Conservation (phyloP, 2,113 vertebrate species). For the Carollia perspicillata region DNA sequence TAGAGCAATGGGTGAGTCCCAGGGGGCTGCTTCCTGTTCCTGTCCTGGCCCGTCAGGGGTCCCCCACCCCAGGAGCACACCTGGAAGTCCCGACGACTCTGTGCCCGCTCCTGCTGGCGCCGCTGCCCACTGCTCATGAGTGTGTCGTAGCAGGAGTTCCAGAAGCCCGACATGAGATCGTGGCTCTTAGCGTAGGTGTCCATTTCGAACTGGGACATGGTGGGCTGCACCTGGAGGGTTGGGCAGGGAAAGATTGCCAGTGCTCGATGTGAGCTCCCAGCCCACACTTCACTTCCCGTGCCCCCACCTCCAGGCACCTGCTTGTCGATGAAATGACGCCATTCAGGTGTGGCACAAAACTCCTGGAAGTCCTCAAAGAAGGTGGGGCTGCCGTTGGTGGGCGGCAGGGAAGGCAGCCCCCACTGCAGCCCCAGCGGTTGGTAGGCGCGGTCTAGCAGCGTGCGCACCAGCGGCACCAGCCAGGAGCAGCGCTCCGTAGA, state of each 20-base stretch:
- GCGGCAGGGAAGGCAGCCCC: constrained; percentile 91
- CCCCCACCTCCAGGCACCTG: constrained; percentile 78
- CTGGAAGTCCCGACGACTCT: constrained; percentile 90
- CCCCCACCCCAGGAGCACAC: constrained; percentile 67
- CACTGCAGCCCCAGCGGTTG: constrained; percentile 85
- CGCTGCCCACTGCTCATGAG: constrained; percentile 92
- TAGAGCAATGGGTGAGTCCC: background rate
- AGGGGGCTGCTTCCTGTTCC: accelerated
- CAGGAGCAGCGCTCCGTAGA: constrained; percentile 85
- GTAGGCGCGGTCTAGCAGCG: constrained; percentile 92
- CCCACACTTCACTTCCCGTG: accelerated
- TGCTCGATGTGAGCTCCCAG: accelerated
- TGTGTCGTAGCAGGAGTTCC: constrained; percentile 96
- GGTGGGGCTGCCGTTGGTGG: constrained; percentile 95
- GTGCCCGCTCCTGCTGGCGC: constrained; percentile 85
- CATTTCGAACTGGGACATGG: constrained; percentile 93
- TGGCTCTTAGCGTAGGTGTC: constrained; percentile 95
- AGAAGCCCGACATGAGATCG: constrained; percentile 97
- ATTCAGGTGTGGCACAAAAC: constrained; percentile 90
- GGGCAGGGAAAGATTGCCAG: background rate
- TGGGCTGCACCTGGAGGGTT: constrained; percentile 87
- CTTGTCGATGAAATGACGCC: constrained; percentile 92
- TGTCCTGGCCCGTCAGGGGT: background rate
- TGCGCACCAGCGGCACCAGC: constrained; percentile 91
- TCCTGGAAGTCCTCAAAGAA: constrained; percentile 94